Evolutionary conservation across 2,888 invertebrate species (phyloP).

Genomic region (Lasioglossum calceatum): DNA sequence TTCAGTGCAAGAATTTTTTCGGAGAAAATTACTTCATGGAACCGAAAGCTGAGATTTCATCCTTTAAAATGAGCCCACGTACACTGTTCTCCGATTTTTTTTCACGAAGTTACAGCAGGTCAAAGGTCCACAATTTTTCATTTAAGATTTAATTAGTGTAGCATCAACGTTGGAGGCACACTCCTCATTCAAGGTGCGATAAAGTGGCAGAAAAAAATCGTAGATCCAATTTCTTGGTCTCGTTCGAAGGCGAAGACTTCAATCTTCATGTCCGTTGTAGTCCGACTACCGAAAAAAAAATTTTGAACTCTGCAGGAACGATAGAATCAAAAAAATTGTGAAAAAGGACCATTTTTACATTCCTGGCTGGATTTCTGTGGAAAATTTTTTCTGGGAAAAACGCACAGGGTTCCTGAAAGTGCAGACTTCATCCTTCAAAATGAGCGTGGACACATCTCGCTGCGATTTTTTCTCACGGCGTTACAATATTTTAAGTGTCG

Average conservation of each 20-base stretch:
- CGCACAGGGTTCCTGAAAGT: accelerated
- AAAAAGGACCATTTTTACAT: too few species aligned
- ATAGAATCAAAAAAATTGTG: accelerated
- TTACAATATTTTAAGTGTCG: too few species aligned
- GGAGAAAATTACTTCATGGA: background rate
- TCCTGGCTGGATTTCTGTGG: too few species aligned
- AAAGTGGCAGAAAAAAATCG: background rate
- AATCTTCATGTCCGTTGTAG: accelerated
- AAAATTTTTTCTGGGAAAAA: too few species aligned
- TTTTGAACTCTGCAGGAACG: background rate
- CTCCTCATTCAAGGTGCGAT: too few species aligned
- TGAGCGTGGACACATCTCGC: too few species aligned
- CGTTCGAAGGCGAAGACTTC: background rate
- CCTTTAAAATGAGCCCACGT: background rate
- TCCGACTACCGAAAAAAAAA: background rate
- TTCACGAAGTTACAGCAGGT: background rate
- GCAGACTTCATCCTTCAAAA: too few species aligned
- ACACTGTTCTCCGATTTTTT: background rate
- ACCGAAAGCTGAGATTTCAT: background rate
- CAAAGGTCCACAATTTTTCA: background rate
- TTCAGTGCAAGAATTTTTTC: background rate
- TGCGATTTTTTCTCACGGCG: too few species aligned
- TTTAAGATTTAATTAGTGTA: background rate
- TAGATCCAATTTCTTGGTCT: background rate
- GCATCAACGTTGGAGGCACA: background rate